Base-by-base conservation (phyloP, 2,797 vertebrate species). In the Urosaurus nigricauda region DNA sequence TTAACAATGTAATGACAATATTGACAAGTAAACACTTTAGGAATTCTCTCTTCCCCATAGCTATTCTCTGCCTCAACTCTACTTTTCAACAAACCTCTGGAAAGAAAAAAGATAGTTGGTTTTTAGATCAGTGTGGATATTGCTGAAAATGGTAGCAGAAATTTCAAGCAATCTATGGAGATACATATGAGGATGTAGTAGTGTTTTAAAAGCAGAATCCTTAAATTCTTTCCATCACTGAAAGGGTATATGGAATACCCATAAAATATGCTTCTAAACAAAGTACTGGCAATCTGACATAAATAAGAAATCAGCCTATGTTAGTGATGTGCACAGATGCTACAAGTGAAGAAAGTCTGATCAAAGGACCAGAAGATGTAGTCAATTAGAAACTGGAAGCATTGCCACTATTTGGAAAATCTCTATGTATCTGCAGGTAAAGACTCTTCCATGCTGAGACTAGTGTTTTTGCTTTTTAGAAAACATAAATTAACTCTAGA, bases 361-460 rank as follows among this genome's bases (percentile, higher is more conserved):
- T 43, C 32, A 32, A 13, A 65, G 24, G 14, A 32, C 13, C 7
- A 43, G 5, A 40, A 11, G 73, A 78, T 78, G 40, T 5, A 35
- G 26, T 73, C 32, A 84, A 73, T 26, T 68, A 84, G 19, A 84
- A 73, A 35, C 21, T 53, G 21, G n/a, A 73, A 73, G 35, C 80
- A 29, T 26, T 43, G 24, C 29, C 63, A 65, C 11, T n/a, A 12
- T 32, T 37, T 53, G 56, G 16, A 84, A 56, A 84, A 84, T 56
- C 14, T 68, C 24, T 40, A 47, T 43, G 14, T 37, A 37, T 84
- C n/a, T 56, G 16, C 11, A 77, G 24, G 26, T 17, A 29, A 92
- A 91, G 63, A n/a, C 83, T 87, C 53, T 88, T 65, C 9, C 47
- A 13, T 84, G 83, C 86, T 87, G 81, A 79, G 82, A 85, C 32